Conservation (phyloP, 1,140 invertebrate species). For the Thaumetopoea pityocampa region DNA sequence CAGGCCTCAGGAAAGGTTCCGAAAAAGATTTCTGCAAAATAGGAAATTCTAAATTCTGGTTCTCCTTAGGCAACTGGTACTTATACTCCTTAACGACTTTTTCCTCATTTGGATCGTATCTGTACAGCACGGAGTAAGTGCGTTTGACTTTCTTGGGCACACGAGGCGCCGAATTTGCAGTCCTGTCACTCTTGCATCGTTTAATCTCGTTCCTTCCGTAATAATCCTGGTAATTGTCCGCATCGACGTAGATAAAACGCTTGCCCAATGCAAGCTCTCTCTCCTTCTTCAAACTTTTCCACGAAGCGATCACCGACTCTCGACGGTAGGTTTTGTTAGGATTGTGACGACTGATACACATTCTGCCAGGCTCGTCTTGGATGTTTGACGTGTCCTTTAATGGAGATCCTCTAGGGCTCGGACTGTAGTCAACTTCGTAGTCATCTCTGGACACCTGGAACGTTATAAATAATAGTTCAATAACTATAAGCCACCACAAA, state of each 20-base stretch:
- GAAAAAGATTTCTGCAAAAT: conserved; percentile 53
- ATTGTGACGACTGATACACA: conserved; percentile 63
- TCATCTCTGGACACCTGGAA: conserved; percentile 68
- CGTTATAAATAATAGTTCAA: conserved; percentile 26
- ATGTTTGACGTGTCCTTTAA: conserved; percentile 67
- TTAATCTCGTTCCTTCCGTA: conserved; percentile 67
- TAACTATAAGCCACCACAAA: conserved; percentile 5
- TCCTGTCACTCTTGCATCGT: conserved; percentile 63
- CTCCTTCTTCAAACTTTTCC: conserved; percentile 67
- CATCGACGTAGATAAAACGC: conserved; percentile 55
- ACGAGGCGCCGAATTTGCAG: conserved; percentile 34
- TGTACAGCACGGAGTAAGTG: conserved; percentile 66
- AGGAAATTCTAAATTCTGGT: conserved; percentile 19
- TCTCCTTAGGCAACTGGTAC: conserved; percentile 51
- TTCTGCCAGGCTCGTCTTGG: conserved; percentile 59
- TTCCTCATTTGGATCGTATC: conserved; percentile 63
- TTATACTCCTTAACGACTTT: conserved; percentile 69
- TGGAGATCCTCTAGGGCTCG: conserved; percentile 57
- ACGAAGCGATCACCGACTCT: conserved; percentile 65
- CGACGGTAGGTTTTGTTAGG: conserved; percentile 66
- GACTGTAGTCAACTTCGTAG: conserved; percentile 63
- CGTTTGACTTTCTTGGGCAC: conserved; percentile 62
- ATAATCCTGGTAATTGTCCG: conserved; percentile 61
- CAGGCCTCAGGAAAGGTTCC: conserved; percentile 55
- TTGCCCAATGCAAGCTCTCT: conserved; percentile 64